Percentiles rank a stretch among this genome's conserved stretches.
Evolutionary conservation across 2,888 invertebrate genomes (phyloP).

Genomic region (Xestia rhomboidea): DNA sequence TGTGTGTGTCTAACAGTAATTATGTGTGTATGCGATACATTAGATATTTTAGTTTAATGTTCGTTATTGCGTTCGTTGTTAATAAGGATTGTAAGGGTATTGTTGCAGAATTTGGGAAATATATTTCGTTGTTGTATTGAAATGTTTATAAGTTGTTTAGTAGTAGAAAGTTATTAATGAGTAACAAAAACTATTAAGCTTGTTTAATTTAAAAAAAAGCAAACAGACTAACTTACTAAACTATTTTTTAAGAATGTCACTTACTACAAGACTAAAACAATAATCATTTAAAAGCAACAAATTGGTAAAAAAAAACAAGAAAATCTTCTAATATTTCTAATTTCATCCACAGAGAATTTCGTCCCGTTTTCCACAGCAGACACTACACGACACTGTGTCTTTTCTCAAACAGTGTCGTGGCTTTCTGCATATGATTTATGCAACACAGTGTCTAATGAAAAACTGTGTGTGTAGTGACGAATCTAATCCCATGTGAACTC

Average conservation of each 20-base stretch:
- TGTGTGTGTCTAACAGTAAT: constrained; percentile 67
- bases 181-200: not conserved
- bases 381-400: constrained; percentile 60
- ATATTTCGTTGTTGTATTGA: not conserved
- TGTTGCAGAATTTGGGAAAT: constrained; percentile 16
- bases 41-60: constrained; percentile 69
- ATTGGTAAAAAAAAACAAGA: not conserved
- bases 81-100: constrained; percentile 62
- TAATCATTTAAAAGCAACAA: constrained; percentile 10
- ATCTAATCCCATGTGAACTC: constrained; percentile 86
- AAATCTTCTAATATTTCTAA: constrained; percentile 50
- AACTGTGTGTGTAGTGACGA: constrained; percentile 77
- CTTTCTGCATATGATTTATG: constrained; percentile 44
- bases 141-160: too few relatives aligned
- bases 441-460: constrained; percentile 69
- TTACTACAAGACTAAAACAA: constrained; percentile 10
- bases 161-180: not conserved
- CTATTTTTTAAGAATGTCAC: not conserved
- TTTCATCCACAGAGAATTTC: constrained; percentile 40
- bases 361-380: constrained; percentile 16
- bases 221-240: not conserved
- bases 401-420: constrained; percentile 40
- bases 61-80: constrained; percentile 65
- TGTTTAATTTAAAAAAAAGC: not conserved
- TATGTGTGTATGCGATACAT: constrained; percentile 70